These are phyloP conservation scores for Rosalia funebris DNA, from an alignment of 2,888 invertebrate genomes.

Conservation along the genomic window DNA sequence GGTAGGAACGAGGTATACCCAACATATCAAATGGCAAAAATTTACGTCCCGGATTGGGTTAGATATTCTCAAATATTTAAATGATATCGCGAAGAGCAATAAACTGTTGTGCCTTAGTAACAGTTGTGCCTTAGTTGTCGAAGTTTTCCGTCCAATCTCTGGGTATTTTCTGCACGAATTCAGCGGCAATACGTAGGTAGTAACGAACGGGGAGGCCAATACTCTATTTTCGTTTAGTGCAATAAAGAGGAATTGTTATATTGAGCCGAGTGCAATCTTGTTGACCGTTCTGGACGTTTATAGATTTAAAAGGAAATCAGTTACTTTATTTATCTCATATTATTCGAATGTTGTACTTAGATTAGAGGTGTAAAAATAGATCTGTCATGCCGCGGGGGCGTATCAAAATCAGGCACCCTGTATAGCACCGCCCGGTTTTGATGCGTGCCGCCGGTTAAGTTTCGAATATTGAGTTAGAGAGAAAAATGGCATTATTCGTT, in stretches of 20 bases:
- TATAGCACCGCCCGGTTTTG: no score
- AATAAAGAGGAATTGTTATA: conserved; percentile 40
- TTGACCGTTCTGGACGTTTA: conserved; percentile 42
- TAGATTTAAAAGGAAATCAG: conserved; percentile 36
- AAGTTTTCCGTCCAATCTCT: conserved; percentile 41
- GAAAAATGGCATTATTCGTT: conserved; percentile 42
- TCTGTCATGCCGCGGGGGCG: conserved; percentile 11
- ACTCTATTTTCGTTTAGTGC: conserved; percentile 42
- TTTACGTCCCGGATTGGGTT: no score
- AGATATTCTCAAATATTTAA: no score
- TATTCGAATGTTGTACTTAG: conserved; percentile 53
- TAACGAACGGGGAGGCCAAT: conserved; percentile 19
- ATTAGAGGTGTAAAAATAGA: conserved; percentile 37
- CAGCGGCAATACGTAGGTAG: conserved; percentile 33
- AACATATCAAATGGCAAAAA: no score
- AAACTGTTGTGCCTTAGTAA: no score
- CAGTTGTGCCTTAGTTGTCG: no score
- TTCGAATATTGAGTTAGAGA: background rate
- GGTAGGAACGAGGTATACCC: no score
- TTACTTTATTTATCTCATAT: conserved; percentile 32
- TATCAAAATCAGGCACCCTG: no score
- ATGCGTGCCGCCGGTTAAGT: background rate
- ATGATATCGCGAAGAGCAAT: no score
- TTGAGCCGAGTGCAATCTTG: conserved; percentile 48
- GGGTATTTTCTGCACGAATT: conserved; percentile 22